Base-by-base conservation (phyloP, 2,888 invertebrate genomes). In the Phlogophora meticulosa region DNA sequence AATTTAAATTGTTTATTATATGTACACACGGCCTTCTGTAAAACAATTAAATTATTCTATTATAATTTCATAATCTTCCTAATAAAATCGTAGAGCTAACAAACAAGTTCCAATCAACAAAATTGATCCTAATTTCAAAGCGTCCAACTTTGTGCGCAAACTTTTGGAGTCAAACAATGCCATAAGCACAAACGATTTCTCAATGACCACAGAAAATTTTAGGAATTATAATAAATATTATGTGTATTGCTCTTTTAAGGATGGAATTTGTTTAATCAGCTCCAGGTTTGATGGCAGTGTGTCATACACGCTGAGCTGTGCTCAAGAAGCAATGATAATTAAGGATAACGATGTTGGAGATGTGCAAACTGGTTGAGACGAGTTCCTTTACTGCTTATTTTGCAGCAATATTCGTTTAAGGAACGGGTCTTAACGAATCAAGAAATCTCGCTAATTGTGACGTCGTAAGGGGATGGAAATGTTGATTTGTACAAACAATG, bases 301-400 rank as follows among this genome's bases (percentile, higher is more conserved):
- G 85, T 87, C 85, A 76, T 76, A 78, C 63, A 75, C 73, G 83
- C 86, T 83, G 83, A 85, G 85, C 78, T 83, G 84, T 85, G 80
- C 87, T 87, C 87, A 91, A 91, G 88, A 88, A 90, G 91, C 91
- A 90, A 93, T 92, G 87, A 93, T 91, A 94, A 94, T 95, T 93
- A 94, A 91, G 88, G 87, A 83, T 86, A 92, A 95, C 90, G 90
- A 88, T 83, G 89, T 90, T 84, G 86, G 90, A 91, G 89, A 93
- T 92, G 93, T 91, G 93, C 87, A 88, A 94, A 93, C 91, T 91
- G 93, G 93, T 92, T 91, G 82, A 88, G 84, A 84, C 78, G 82
- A 91, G 89, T 88, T 87, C 89, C 87, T 89, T 93, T 90, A 92
- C 91, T 89, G 91, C 92, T 92, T 93, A 94, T 91, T 93, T 91